Percentiles rank a stretch among this genome's conserved stretches.
phyloP scores from a whole-genome alignment of 2,113 vertebrate species.

The Serilophus lunatus region DNA sequence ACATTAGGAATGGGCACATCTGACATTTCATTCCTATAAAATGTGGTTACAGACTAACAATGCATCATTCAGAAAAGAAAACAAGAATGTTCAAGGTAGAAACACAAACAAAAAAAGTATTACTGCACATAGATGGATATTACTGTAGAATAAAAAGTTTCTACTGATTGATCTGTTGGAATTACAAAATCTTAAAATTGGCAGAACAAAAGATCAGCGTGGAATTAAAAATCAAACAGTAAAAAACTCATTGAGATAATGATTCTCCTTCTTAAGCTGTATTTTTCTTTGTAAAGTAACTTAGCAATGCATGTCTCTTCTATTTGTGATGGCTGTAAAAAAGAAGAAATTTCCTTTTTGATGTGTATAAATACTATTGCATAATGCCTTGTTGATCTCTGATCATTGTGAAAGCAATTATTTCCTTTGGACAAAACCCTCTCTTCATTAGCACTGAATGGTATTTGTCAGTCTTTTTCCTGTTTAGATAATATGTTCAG shows the following conservation, averaged over 20 bases:
- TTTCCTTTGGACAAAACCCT: constrained; percentile 10
- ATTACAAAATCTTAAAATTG: background rate
- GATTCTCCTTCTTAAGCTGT: background rate
- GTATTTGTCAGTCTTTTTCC: constrained; percentile 44
- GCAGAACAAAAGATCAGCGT: background rate
- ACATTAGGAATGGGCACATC: background rate
- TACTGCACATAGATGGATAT: background rate
- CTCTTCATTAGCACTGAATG: constrained; percentile 28
- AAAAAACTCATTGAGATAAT: background rate
- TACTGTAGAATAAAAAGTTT: background rate
- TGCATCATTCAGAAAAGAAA: background rate
- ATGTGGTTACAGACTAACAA: background rate
- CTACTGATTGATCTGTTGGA: background rate
- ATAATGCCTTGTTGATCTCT: background rate
- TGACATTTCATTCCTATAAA: background rate
- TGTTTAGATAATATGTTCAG: constrained; percentile 44
- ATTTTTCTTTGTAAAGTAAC: background rate
- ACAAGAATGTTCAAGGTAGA: background rate
- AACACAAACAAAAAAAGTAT: background rate
- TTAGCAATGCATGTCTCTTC: background rate
- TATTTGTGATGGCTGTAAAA: background rate
- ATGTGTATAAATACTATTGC: background rate
- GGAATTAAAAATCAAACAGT: constrained; percentile 18
- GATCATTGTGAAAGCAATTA: background rate
- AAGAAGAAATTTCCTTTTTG: background rate